Conservation (phyloP, 2,113 vertebrate species). For the Mellivora capensis region DNA sequence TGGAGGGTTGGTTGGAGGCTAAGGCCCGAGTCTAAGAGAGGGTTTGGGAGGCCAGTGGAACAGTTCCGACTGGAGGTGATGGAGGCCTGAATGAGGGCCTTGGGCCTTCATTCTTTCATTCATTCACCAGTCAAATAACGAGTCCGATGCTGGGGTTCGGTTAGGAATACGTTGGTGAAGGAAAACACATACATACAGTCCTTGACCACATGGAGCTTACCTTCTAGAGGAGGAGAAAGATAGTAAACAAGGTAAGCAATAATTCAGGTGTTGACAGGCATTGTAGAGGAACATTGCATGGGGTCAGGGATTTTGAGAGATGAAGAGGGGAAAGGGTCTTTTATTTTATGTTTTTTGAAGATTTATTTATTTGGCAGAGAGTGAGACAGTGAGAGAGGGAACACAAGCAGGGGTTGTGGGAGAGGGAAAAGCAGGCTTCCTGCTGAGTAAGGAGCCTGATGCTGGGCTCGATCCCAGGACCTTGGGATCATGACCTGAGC, state of each 20-base stretch:
- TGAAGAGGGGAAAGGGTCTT: neutral
- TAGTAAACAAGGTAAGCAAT: no score
- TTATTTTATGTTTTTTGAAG: no score
- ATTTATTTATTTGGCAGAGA: no score
- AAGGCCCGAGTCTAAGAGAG: neutral
- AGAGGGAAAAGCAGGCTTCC: no score
- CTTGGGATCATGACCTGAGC: no score
- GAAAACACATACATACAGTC: no score
- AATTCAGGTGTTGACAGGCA: neutral
- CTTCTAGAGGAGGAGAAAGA: no score
- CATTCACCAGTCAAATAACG: neutral
- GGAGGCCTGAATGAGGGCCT: neutral
- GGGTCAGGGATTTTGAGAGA: neutral
- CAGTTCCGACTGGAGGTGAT: neutral
- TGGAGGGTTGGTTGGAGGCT: neutral
- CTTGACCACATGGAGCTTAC: neutral
- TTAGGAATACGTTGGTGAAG: neutral
- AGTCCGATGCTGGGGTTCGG: neutral
- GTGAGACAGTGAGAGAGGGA: no score
- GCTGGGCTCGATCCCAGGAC: no score
- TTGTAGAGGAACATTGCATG: neutral
- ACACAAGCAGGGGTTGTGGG: no score
- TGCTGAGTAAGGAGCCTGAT: no score
- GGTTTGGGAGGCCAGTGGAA: neutral
- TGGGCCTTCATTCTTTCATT: neutral